Evolutionary conservation across 2,888 invertebrate species (phyloP), one percentile per base, ranked within the genome.

Genomic region (Drosophila leonis): DNA sequence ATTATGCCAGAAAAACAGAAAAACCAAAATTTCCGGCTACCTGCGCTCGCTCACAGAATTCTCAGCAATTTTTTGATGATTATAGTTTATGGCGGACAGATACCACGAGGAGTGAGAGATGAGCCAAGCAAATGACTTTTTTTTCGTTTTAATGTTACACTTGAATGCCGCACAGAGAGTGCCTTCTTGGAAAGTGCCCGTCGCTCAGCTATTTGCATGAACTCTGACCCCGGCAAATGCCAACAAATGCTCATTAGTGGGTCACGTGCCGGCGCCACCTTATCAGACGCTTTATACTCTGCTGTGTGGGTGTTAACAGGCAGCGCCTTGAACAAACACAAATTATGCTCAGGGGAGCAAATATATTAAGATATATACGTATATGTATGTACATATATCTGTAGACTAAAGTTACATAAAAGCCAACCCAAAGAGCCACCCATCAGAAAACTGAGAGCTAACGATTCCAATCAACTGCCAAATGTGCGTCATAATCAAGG

Each of bases 181-280:
- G 72, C 72, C 65, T 49, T 27, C 76, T 46, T 24, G 42, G 60
- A 61, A 78, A 48, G 56, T 48, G 18, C 13, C n/a, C 20, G 31
- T 12, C 24, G 37, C 39, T 37, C 31, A 9, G 33, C 60, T 46
- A 68, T 78, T 80, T 78, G 76, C 78, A 80, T 72, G 54, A 56
- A 64, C 31, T 15, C 57, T 54, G 56, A 24, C n/a, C 44, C 49
- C 37, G 48, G 13, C 59, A 6, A 37, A 52, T 15, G 27, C 49
- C 31, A 48, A 80, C 82, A 81, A 80, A 80, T 64, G 65, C 82
- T 82, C 83, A 82, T 82, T 80, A 82, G 80, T 66, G 75, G 68
- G 72, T 66, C 80, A 81, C 80, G 82, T 82, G 82, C 65, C 80
- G 65, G 55, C 67, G 82, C 65, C 70, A 66, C 72, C 60, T 75